Percentiles rank a stretch among this genome's conserved stretches.
phyloP scores from a whole-genome alignment of 2,113 vertebrate genomes.

The Apus apus region DNA sequence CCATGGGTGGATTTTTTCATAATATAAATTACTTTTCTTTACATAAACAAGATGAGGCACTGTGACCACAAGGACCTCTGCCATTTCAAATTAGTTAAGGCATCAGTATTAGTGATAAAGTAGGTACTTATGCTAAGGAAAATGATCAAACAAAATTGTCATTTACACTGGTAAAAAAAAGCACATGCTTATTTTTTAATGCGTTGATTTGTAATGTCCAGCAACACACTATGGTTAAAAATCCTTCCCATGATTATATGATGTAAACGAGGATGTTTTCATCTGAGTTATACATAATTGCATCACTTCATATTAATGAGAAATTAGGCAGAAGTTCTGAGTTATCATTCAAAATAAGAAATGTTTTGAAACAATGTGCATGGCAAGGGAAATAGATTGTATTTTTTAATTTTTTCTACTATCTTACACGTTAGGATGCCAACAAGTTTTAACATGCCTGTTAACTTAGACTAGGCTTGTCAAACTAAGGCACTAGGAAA shows the following conservation, averaged over 20 bases:
- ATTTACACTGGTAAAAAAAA: not conserved
- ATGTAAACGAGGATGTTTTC: not conserved
- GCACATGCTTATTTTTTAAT: not conserved
- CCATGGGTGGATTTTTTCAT: conserved; percentile 40
- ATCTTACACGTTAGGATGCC: not conserved
- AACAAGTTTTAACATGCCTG: not conserved
- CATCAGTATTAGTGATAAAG: conserved; percentile 15
- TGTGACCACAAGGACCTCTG: conserved; percentile 51
- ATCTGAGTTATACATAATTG: not conserved
- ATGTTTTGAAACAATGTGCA: not conserved
- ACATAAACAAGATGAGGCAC: conserved; percentile 10
- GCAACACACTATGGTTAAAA: not conserved
- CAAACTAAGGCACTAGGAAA: not conserved
- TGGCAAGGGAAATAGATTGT: not conserved
- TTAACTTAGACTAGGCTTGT: not conserved
- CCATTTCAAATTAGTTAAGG: conserved; percentile 51
- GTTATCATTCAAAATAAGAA: not conserved
- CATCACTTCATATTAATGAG: not conserved
- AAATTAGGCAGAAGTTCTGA: not conserved
- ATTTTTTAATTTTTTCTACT: not conserved
- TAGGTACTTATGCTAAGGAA: not conserved
- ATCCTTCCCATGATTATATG: not conserved
- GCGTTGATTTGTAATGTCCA: not conserved
- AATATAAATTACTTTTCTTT: conserved; percentile 26
- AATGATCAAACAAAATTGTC: not conserved